Evolutionary conservation across 2,113 vertebrate genomes (phyloP), one percentile per base, ranked within the genome.

Genomic region (Cepphus grylle): DNA sequence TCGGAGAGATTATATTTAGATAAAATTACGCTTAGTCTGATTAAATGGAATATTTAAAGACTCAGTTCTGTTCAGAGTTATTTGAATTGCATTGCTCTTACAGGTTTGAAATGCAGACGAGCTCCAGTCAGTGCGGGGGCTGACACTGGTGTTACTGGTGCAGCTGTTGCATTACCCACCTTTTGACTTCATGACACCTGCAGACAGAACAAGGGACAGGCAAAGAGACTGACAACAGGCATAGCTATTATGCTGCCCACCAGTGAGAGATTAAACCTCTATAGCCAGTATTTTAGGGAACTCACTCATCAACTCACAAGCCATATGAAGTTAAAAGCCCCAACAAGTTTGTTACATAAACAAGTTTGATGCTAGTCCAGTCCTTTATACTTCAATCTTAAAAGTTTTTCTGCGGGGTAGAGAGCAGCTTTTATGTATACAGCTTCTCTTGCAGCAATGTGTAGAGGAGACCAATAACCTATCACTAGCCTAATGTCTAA

Each of bases 31-130:
- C 43, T 40, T n/a, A 93, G 45, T 30, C 61, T 18, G 42, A 96
- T 98, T 98, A 98, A 98, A 97, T 12, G 63, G 58, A 78, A 30
- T 79, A 79, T 93, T 96, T 91, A 82, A 91, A 59, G 74, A 72
- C 14, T 22, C 10, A 0, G 49, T 25, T 56, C 73, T 62, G 42
- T 10, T 8, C 12, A 11, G 12, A 4, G 47, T 19, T 22, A 12
- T 15, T 76, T 22, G 63, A 47, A 32, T 11, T 15, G 9, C n/a
- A 2, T 1, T n/a, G 63, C 9, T 69, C 26, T 5, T 2, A 21
- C 0, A 69, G 67, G 16, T 34, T 7, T n/a, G 91, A 56, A 58
- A 30, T 26, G 36, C 45, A 43, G 27, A 49, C 0, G 4, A 81
- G 70, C 50, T 81, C 45, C 91, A 55, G 88, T 20, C 36, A 19